phyloP scores from a whole-genome alignment of 1,140 invertebrate genomes.

The Mamestra configurata region DNA sequence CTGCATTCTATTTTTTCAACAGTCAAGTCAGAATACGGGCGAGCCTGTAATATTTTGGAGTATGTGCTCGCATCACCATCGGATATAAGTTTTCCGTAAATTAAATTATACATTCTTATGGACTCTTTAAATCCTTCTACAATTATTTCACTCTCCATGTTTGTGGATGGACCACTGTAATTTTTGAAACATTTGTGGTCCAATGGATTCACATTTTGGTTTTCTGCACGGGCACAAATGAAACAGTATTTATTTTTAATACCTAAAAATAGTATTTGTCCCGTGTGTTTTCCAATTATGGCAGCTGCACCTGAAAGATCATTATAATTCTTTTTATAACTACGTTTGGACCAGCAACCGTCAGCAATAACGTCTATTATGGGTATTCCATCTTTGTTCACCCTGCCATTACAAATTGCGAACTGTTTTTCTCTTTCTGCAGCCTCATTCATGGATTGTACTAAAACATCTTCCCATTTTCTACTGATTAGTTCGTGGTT shows the following conservation, averaged over 20 bases:
- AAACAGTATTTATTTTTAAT: constrained; percentile 71
- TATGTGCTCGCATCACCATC: not conserved
- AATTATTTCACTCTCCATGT: constrained; percentile 5
- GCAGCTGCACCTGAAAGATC: constrained; percentile 23
- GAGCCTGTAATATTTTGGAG: not conserved
- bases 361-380: too few species aligned
- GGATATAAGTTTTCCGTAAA: not conserved
- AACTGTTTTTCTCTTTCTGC: too few species aligned
- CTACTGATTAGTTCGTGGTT: too few species aligned
- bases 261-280: constrained; percentile 45
- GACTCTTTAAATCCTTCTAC: not conserved
- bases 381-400: too few species aligned
- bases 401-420: too few species aligned
- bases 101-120: not conserved
- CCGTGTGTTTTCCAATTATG: constrained; percentile 19
- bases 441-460: too few species aligned
- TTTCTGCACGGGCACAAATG: not conserved
- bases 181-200: not conserved
- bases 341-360: too few species aligned
- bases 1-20: not conserved
- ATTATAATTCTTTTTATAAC: constrained; percentile 16
- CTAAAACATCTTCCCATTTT: too few species aligned
- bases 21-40: not conserved
- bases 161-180: not conserved
- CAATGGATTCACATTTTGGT: not conserved